Evolutionary conservation across 2,888 invertebrate genomes (phyloP).

Genomic region (Drosophila kanekoi): DNA sequence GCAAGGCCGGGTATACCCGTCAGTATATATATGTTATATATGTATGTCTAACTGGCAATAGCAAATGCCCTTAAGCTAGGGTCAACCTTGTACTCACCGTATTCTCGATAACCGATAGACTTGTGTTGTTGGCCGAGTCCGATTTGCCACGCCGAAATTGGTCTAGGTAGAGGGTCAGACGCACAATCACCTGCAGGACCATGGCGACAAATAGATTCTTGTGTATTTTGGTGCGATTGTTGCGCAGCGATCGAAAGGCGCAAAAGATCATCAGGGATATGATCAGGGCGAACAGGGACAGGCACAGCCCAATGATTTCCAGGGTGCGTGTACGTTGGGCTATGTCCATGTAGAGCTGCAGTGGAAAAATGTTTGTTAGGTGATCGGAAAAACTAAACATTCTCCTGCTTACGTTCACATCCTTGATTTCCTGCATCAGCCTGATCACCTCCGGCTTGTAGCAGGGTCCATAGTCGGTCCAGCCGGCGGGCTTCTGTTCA

Average conservation of each 20-base stretch:
- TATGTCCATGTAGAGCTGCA: constrained; percentile 88
- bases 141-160: constrained; percentile 86
- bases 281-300: constrained; percentile 91
- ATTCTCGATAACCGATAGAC: constrained; percentile 88
- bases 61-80: background rate
- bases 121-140: constrained; percentile 78
- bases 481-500: constrained; percentile 86
- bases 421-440: constrained; percentile 86
- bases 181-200: constrained; percentile 90
- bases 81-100: constrained; percentile 87
- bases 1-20: too few relatives aligned
- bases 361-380: background rate
- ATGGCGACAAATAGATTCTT: constrained; percentile 94
- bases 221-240: constrained; percentile 94
- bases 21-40: too few relatives aligned
- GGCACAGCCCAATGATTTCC: constrained; percentile 93
- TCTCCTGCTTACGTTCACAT: constrained; percentile 83
- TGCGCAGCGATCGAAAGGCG: constrained; percentile 91
- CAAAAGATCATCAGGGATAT: constrained; percentile 93
- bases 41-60: background rate
- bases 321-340: constrained; percentile 90
- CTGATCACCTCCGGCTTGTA: constrained; percentile 89
- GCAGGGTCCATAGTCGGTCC: constrained; percentile 94
- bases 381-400: background rate
- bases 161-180: constrained; percentile 91